Evolutionary conservation across 2,888 invertebrate species (phyloP), one percentile per base, ranked within the genome.

Genomic region (Aphidoletes aphidimyza): DNA sequence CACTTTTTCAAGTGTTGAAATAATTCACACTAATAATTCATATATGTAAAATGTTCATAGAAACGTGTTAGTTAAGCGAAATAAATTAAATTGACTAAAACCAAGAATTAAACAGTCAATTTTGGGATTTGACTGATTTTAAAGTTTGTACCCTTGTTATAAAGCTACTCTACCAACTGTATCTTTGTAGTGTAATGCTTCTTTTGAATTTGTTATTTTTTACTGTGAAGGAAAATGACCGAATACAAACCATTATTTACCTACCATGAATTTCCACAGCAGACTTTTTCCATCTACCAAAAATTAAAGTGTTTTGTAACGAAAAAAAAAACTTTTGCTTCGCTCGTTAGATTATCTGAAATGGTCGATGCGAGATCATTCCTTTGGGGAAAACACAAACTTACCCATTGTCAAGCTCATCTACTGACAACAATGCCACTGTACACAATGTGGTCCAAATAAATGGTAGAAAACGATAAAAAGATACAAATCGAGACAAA

Each of bases 111-210:
- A 81, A 81, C 81, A 81, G n/a, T 81, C 37, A 81, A 81, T 37
- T 81, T 81, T 81, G 81, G 81, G 81, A 81, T 81, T 81, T 81
- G 81, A 81, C 81, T 81, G 37, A n/a, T 81, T 81, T 37, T 81
- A 8, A 81, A 81, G 81, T 81, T 81, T 78, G n/a, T n/a, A n/a
- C 45, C n/a, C n/a, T n/a, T n/a, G n/a, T n/a, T n/a, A n/a, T n/a
- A n/a, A n/a, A n/a, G n/a, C n/a, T n/a, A n/a, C n/a, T n/a, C n/a
- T n/a, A n/a, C n/a, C n/a, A n/a, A n/a, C n/a, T n/a, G n/a, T n/a
- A n/a, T n/a, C n/a, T n/a, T 22, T 3, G 54, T 8, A 54, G 17
- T 17, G 47, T 17, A 54, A 8, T 54, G 1, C 22, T 2, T 54
- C 5, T 54, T 6, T 30, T 30, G 69, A 17, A 11, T 14, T 9